Evolutionary conservation across 2,113 vertebrate genomes (phyloP).

Genomic region (Gadus chalcogrammus): DNA sequence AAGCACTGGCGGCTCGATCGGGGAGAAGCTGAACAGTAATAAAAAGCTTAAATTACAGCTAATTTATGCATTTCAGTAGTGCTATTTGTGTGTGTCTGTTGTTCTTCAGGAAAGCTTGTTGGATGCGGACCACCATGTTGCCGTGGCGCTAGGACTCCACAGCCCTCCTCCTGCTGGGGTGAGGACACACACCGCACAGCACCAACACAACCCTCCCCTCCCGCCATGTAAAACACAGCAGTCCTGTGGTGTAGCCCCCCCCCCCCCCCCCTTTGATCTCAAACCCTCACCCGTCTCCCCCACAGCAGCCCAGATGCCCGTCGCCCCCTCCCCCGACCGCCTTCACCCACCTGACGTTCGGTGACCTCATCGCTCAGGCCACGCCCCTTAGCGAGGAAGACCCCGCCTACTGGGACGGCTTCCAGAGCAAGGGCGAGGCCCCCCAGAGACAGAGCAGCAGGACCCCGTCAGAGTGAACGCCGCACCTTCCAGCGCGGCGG

Average conservation of each 20-base stretch:
- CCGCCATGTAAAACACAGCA: not conserved
- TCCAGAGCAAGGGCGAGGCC: constrained; percentile 80
- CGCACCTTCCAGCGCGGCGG: constrained; percentile 7
- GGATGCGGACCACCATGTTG: constrained; percentile 84
- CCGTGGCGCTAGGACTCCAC: constrained; percentile 83
- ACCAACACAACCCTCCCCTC: not conserved
- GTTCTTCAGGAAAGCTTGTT: constrained; percentile 77
- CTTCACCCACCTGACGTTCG: constrained; percentile 82
- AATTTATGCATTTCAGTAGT: no score
- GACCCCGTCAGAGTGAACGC: constrained; percentile 11
- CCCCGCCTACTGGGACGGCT: constrained; percentile 84
- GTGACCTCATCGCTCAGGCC: constrained; percentile 82
- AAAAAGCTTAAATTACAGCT: no score
- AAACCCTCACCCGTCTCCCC: not conserved
- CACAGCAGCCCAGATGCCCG: constrained; percentile 35
- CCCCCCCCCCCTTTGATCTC: not conserved
- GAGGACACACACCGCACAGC: constrained; percentile 20
- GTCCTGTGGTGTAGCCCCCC: not conserved
- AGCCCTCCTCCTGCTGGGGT: constrained; percentile 41
- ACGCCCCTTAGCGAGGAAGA: constrained; percentile 85
- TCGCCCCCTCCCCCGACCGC: constrained; percentile 55
- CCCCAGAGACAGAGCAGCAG: constrained; percentile 72
- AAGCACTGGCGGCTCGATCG: no score
- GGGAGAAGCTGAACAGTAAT: no score
- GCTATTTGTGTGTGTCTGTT: constrained; percentile 2